These are phyloP conservation scores for Scomber scombrus DNA, from an alignment of 2,113 vertebrate genomes.

Conservation along the genomic window DNA sequence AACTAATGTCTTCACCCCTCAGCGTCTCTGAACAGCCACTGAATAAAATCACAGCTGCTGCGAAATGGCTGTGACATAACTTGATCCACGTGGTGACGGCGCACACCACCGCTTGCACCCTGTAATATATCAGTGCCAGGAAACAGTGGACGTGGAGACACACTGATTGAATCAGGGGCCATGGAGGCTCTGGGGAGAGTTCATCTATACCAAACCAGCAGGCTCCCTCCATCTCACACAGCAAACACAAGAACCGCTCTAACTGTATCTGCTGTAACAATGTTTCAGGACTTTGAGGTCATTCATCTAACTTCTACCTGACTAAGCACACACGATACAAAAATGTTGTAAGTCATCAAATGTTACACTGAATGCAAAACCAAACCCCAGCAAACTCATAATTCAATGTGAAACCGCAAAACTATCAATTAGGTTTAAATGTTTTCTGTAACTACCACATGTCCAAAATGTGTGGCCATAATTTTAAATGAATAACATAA, in stretches of 20 bases:
- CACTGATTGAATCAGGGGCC: conserved; percentile 81
- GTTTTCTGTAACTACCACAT: conserved; percentile 17
- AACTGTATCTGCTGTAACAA: conserved; percentile 66
- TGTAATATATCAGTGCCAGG: conserved; percentile 87
- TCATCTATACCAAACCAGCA: conserved; percentile 67
- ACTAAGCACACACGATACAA: conserved; percentile 35
- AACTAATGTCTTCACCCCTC: conserved; percentile 79
- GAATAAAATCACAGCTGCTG: conserved; percentile 76
- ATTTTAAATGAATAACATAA: conserved; percentile 46
- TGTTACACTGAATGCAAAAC: neutral
- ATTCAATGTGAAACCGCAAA: conserved; percentile 1
- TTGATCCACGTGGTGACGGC: conserved; percentile 79
- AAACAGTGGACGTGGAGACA: conserved; percentile 75
- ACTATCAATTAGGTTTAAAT: neutral
- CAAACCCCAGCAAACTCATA: conserved; percentile 5
- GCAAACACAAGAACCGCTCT: conserved; percentile 51
- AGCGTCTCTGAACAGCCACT: conserved; percentile 63
- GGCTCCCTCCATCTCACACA: conserved; percentile 12
- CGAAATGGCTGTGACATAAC: conserved; percentile 83
- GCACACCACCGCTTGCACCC: conserved; percentile 69
- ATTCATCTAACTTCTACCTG: conserved; percentile 61
- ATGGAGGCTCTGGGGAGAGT: conserved; percentile 74
- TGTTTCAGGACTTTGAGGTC: conserved; percentile 70
- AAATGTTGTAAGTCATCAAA: conserved; percentile 3
- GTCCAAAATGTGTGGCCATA: conserved; percentile 17